Conservation (phyloP, 2,113 vertebrate species). For the Halcyon malimbica region DNA sequence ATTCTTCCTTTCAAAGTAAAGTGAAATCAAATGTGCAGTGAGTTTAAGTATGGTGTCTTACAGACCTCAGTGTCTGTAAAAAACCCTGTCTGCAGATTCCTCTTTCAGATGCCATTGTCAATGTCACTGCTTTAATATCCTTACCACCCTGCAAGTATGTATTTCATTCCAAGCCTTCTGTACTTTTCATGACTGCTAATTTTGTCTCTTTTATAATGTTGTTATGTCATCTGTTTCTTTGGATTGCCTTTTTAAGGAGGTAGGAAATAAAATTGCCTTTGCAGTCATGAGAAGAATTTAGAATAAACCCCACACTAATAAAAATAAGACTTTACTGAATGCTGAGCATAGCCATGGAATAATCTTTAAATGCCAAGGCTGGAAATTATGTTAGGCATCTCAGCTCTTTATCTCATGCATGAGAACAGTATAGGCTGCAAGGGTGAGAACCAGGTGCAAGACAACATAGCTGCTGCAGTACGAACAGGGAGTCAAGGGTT, state of each 20-base stretch:
- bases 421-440: neutral
- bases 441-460: neutral
- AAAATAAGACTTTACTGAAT: neutral
- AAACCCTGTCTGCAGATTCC: neutral
- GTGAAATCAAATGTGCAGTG: neutral
- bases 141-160: neutral
- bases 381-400: neutral
- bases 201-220: conserved; percentile 1
- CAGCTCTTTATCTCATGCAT: neutral
- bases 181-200: neutral
- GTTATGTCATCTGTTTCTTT: neutral
- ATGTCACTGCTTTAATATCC: neutral
- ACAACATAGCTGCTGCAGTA: neutral
- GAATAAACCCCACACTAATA: neutral
- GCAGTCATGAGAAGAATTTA: neutral
- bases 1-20: neutral
- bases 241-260: neutral
- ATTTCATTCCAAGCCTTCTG: neutral
- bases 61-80: neutral
- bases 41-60: neutral
- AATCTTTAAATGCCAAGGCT: neutral
- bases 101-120: neutral
- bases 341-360: neutral
- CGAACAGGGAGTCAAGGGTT: rapidly evolving
- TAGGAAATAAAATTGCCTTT: neutral